A percentile compares a stretch with the other conserved stretches of the same genome.
Conservation (phyloP, 2,888 invertebrate genomes). For the Nephrotoma guestfalica region DNA sequence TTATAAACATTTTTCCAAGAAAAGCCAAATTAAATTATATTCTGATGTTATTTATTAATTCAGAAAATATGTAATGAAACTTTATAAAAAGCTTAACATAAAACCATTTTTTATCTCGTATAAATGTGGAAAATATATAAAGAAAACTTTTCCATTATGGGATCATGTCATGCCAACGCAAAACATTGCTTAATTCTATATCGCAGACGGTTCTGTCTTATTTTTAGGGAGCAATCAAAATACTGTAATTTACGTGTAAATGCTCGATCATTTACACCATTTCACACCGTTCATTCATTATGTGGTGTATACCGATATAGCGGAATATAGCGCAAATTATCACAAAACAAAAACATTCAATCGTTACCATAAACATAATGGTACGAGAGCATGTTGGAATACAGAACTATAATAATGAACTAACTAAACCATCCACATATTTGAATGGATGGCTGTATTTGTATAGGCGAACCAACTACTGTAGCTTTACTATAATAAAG, state of each 20-base stretch:
- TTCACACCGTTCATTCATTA: not conserved
- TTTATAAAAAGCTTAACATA: no score
- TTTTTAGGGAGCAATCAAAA: no score
- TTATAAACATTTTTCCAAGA: no score
- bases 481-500: not conserved
- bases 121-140: no score
- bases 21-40: no score
- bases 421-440: not conserved
- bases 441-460: not conserved
- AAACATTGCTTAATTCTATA: no score
- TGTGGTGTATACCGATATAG: not conserved
- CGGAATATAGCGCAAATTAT: not conserved
- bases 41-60: no score
- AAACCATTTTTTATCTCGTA: no score
- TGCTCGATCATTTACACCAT: not conserved
- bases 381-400: not conserved
- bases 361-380: not conserved
- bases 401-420: not conserved
- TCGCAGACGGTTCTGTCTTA: no score
- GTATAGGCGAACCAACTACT: not conserved
- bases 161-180: no score
- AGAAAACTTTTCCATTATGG: no score
- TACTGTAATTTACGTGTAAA: not conserved
- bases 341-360: not conserved
- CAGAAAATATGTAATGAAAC: no score